phyloP scores from a whole-genome alignment of 2,888 invertebrate genomes.

The Conchocele bisecta region DNA sequence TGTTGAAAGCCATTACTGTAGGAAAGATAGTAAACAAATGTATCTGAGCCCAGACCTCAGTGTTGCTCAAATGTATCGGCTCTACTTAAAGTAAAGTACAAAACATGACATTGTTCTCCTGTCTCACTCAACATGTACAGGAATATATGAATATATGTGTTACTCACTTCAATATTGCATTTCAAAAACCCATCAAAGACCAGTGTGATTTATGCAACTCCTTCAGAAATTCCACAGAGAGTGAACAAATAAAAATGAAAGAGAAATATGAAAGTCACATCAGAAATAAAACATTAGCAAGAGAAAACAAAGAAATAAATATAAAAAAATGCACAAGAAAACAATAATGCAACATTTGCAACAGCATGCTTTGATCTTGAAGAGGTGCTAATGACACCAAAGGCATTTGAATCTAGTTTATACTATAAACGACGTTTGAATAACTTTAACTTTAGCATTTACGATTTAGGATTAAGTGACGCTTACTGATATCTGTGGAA shows the following conservation, averaged over 20 bases:
- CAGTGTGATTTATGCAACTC: constrained; percentile 19
- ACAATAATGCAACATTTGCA: constrained; percentile 12
- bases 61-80: constrained; percentile 44
- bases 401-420: constrained; percentile 36
- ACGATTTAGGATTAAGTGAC: constrained; percentile 29
- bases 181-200: constrained; percentile 41
- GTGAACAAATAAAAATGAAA: constrained; percentile 10
- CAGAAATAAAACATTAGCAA: constrained; percentile 22
- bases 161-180: constrained; percentile 27
- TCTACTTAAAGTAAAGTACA: constrained; percentile 47
- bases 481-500: constrained; percentile 46
- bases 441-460: constrained; percentile 48
- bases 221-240: constrained; percentile 19
- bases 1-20: constrained; percentile 44
- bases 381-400: constrained; percentile 49
- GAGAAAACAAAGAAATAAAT: constrained; percentile 39
- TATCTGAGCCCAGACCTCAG: constrained; percentile 41
- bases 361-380: constrained; percentile 52
- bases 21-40: constrained; percentile 39
- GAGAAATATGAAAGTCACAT: constrained; percentile 32
- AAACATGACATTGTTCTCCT: neutral
- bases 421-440: constrained; percentile 48
- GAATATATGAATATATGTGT: constrained; percentile 29
- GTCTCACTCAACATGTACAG: constrained; percentile 21
- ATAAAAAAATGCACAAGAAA: constrained; percentile 25